Conservation (phyloP, 2,797 vertebrate genomes). For the Microhierax caerulescens region DNA sequence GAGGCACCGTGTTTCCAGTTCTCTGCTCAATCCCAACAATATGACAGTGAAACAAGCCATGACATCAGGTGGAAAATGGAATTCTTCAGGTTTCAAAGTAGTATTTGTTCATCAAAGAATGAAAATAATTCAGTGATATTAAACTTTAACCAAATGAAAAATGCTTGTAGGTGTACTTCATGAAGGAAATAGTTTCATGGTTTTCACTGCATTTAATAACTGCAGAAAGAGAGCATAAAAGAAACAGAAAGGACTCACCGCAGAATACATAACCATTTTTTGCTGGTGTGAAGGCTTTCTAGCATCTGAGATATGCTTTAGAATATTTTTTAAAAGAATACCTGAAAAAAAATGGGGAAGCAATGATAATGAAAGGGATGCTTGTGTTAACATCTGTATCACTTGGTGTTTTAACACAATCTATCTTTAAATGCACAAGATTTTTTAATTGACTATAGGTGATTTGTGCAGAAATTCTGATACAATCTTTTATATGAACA, state of each 20-base stretch:
- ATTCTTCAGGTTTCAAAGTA: not conserved
- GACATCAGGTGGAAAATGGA: not conserved
- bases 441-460: not conserved
- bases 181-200: not conserved
- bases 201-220: not conserved
- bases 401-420: not conserved
- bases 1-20: not conserved
- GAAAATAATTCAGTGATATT: not conserved
- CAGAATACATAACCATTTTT: constrained; percentile 85
- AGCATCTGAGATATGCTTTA: constrained; percentile 79
- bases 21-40: not conserved
- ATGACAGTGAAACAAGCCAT: not conserved
- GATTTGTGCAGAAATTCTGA: not conserved
- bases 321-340: constrained; percentile 80
- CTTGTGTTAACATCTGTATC: not conserved
- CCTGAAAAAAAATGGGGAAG: constrained; percentile 73
- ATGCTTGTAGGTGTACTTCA: not conserved
- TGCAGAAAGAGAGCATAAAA: not conserved
- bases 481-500: not conserved
- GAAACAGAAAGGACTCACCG: constrained; percentile 74
- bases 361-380: not conserved
- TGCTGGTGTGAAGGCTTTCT: constrained; percentile 69
- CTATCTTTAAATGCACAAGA: not conserved
- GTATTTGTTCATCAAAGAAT: not conserved
- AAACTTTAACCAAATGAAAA: not conserved